Evolutionary conservation across 2,888 invertebrate genomes (phyloP).

Genomic region (Athripsodes cinereus): DNA sequence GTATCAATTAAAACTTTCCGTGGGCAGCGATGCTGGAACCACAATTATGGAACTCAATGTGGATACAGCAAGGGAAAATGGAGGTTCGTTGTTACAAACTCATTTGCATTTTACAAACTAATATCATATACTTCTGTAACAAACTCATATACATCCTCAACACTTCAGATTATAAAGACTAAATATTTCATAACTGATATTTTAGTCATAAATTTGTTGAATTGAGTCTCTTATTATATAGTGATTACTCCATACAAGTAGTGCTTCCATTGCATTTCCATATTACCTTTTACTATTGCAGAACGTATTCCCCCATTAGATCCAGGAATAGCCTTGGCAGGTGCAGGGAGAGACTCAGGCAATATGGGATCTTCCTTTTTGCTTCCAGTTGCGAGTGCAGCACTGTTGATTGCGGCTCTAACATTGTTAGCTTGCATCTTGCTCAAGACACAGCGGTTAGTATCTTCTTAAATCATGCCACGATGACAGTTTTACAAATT

Average conservation of each 20-base stretch:
- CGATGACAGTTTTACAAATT: no score
- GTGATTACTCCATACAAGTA: no score
- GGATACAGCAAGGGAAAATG: constrained; percentile 54
- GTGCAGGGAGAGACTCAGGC: constrained; percentile 29
- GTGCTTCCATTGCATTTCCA: no score
- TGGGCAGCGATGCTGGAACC: constrained; percentile 54
- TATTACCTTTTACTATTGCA: constrained; percentile 27
- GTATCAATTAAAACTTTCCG: constrained; percentile 56
- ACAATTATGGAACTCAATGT: constrained; percentile 52
- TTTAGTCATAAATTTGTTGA: no score
- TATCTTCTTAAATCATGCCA: no score
- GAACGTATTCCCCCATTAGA: constrained; percentile 44
- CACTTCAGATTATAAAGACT: no score
- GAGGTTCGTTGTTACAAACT: constrained; percentile 35
- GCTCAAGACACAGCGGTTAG: constrained; percentile 23
- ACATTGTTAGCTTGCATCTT: constrained; percentile 29
- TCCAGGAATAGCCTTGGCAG: constrained; percentile 39
- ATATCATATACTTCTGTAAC: no score
- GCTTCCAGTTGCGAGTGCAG: constrained; percentile 36
- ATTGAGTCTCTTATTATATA: no score
- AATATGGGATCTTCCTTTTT: constrained; percentile 18
- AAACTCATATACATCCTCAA: no score
- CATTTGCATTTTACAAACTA: not conserved
- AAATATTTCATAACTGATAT: no score
- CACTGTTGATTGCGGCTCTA: constrained; percentile 40